Conservation (phyloP, 2,113 vertebrate species). For the Gobiocypris rarus region DNA sequence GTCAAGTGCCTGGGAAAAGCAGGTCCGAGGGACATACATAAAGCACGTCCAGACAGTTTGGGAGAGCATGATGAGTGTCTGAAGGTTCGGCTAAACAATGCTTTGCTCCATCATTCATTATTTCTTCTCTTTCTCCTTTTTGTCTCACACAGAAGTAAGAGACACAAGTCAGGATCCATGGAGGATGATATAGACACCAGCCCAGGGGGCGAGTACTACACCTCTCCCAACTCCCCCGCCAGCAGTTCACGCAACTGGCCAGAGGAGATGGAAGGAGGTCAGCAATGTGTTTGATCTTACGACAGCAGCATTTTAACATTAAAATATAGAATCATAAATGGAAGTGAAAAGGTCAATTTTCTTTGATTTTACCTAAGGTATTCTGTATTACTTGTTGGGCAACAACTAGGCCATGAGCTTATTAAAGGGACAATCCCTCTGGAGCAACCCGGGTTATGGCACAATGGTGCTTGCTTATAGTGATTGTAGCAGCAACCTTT, state of each 20-base stretch:
- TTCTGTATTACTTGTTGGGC: neutral
- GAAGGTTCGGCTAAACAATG: neutral
- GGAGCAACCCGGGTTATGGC: neutral
- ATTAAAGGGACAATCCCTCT: neutral
- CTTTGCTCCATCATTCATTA: constrained; percentile 3
- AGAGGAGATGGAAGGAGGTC: constrained; percentile 98
- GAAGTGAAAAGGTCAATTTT: neutral
- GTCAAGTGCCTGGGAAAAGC: neutral
- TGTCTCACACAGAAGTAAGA: constrained; percentile 84
- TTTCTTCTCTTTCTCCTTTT: neutral
- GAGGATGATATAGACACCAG: constrained; percentile 95
- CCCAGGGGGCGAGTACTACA: constrained; percentile 94
- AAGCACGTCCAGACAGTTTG: neutral
- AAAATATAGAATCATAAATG: neutral
- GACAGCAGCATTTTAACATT: neutral
- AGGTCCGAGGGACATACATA: neutral
- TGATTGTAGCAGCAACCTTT: neutral
- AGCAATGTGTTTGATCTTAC: constrained; percentile 43
- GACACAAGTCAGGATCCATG: constrained; percentile 95
- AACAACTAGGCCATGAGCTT: neutral
- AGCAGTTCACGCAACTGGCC: constrained; percentile 97
- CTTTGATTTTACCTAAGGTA: neutral
- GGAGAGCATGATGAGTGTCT: neutral
- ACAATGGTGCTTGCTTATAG: neutral
- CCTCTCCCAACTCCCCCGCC: constrained; percentile 92